Evolutionary conservation across 2,888 invertebrate genomes (phyloP).

Genomic region (Gymnoscelis rufifasciata): DNA sequence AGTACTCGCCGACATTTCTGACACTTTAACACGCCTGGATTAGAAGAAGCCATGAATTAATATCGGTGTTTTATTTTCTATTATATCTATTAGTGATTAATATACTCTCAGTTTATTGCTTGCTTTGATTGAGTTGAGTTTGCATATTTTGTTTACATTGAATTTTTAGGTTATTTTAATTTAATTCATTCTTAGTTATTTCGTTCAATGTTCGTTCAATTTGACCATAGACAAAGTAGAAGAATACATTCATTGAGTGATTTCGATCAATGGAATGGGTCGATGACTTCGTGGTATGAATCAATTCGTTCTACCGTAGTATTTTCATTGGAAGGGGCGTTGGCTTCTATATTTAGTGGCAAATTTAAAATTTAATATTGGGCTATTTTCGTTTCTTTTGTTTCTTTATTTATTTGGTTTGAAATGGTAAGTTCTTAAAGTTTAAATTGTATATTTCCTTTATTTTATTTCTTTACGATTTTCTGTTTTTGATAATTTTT

Average conservation of each 20-base stretch:
- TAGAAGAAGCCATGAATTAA: slow-evolving; percentile 25
- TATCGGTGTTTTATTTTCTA: too few relatives aligned
- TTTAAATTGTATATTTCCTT: too few relatives aligned
- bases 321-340: slow-evolving; percentile 1
- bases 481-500: too few relatives aligned
- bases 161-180: slow-evolving; percentile 11
- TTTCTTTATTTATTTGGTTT: too few relatives aligned
- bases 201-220: slow-evolving; percentile 2
- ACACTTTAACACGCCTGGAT: slow-evolving; percentile 51
- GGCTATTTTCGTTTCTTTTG: too few relatives aligned
- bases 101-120: too few relatives aligned
- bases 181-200: background rate
- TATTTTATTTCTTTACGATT: too few relatives aligned
- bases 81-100: too few relatives aligned
- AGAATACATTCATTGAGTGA: background rate
- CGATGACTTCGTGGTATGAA: slow-evolving; percentile 10
- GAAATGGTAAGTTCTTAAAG: too few relatives aligned
- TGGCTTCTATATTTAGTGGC: slow-evolving; percentile 10
- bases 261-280: slow-evolving; percentile 15
- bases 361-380: slow-evolving; percentile 15
- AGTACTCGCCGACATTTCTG: slow-evolving; percentile 67
- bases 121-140: too few relatives aligned
- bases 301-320: slow-evolving; percentile 12
- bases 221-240: slow-evolving; percentile 21
- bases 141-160: background rate